These are phyloP conservation scores for Phthorimaea operculella DNA, from an alignment of 1,140 invertebrate species.

Conservation along the genomic window DNA sequence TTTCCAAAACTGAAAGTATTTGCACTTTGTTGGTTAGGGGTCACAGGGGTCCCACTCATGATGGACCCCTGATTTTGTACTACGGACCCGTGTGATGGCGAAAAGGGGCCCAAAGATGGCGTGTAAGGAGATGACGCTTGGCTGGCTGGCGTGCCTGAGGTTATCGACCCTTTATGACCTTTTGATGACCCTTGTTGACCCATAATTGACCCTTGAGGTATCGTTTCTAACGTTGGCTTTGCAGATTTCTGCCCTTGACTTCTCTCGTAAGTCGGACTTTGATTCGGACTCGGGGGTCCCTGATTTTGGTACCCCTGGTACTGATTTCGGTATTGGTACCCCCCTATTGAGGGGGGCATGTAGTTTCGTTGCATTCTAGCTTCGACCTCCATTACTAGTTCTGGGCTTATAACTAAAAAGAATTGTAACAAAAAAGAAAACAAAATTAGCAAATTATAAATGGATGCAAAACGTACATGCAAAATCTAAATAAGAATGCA, in stretches of 20 bases:
- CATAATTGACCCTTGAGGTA: slow-evolving; percentile 48
- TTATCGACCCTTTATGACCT: slow-evolving; percentile 29
- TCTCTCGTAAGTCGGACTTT: slow-evolving; percentile 39
- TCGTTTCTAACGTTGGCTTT: slow-evolving; percentile 46
- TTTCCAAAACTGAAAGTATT: slow-evolving; percentile 13
- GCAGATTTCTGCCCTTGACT: slow-evolving; percentile 59
- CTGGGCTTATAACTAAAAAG: slow-evolving; percentile 84
- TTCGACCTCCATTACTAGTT: slow-evolving; percentile 88
- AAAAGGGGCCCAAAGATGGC: slow-evolving; percentile 28
- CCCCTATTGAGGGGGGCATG: slow-evolving; percentile 73
- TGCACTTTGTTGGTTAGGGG: neutral
- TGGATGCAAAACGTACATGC: slow-evolving; percentile 4
- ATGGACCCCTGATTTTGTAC: slow-evolving; percentile 9
- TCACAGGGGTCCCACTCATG: slow-evolving; percentile 12
- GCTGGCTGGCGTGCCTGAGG: slow-evolving; percentile 23
- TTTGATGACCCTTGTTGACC: neutral
- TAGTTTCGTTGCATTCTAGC: slow-evolving; percentile 87
- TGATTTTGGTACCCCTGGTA: slow-evolving; percentile 22
- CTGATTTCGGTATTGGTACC: slow-evolving; percentile 22
- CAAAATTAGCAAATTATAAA: slow-evolving; percentile 44
- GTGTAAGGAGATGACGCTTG: slow-evolving; percentile 32
- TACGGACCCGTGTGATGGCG: slow-evolving; percentile 25
- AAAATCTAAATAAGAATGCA: neutral
- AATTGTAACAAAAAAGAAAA: slow-evolving; percentile 59
- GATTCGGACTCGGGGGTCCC: slow-evolving; percentile 26